Evolutionary conservation across 2,797 vertebrate genomes (phyloP).

Genomic region (Smutsia temminckii): DNA sequence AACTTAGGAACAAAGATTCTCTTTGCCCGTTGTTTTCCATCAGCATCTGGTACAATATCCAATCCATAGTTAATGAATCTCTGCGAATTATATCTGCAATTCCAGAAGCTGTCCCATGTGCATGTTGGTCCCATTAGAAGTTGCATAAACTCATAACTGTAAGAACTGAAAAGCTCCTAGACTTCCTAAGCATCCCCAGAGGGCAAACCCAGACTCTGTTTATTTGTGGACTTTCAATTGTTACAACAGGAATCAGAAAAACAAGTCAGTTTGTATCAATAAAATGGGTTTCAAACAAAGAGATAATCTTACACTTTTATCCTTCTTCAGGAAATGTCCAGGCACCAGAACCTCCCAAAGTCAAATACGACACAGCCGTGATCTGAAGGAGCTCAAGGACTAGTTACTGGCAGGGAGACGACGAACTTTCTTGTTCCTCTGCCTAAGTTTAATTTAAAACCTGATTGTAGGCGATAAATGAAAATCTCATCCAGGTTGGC

Average conservation of each 20-base stretch:
- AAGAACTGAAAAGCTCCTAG: neutral
- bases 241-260: neutral
- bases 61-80: neutral
- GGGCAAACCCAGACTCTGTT: neutral
- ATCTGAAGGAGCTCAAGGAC: neutral
- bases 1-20: constrained; percentile 9
- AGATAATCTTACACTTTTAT: neutral
- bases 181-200: neutral
- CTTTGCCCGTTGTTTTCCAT: neutral
- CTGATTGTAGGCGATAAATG: neutral
- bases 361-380: neutral
- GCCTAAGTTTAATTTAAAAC: neutral
- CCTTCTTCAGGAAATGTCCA: neutral
- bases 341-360: neutral
- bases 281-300: neutral
- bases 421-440: neutral
- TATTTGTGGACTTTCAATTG: neutral
- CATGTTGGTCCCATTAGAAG: neutral
- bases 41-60: neutral
- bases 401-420: neutral
- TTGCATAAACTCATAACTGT: neutral
- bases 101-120: neutral
- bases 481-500: neutral
- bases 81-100: neutral
- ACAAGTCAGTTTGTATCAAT: neutral